Evolutionary conservation across 2,113 vertebrate genomes (phyloP).

Genomic region (Antennarius striatus): DNA sequence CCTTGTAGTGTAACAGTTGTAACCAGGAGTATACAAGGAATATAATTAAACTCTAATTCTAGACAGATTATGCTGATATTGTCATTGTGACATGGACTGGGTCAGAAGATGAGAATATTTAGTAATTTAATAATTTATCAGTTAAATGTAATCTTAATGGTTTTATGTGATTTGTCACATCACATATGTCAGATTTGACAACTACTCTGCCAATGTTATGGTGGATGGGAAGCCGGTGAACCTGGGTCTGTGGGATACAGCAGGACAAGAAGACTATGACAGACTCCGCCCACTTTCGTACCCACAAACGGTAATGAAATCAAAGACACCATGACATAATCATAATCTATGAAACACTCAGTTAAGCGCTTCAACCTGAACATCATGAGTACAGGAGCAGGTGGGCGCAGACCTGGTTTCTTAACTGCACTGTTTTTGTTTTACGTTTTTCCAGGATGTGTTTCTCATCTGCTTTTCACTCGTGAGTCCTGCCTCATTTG

Average conservation of each 20-base stretch:
- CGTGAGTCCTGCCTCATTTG: conserved; percentile 98
- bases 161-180: neutral
- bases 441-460: conserved; percentile 85
- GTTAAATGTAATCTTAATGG: neutral
- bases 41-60: neutral
- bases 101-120: conserved; percentile 12
- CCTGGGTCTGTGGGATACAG: conserved; percentile 96
- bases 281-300: conserved; percentile 95
- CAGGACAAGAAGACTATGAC: conserved; percentile 98
- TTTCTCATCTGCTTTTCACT: conserved; percentile 99
- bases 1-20: too few species aligned
- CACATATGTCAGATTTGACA: conserved; percentile 86
- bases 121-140: too few species aligned
- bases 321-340: neutral
- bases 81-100: neutral
- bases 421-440: conserved; percentile 50
- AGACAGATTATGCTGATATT: neutral
- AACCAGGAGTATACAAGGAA: neutral
- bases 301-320: conserved; percentile 89
- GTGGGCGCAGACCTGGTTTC: neutral
- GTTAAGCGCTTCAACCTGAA: too few species aligned
- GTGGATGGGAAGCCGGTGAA: conserved; percentile 98
- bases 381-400: conserved; percentile 13
- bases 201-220: conserved; percentile 99
- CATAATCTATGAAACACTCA: conserved; percentile 1